Evolutionary conservation across 2,113 vertebrate species (phyloP).

Genomic region (Cynopterus brachyotis): DNA sequence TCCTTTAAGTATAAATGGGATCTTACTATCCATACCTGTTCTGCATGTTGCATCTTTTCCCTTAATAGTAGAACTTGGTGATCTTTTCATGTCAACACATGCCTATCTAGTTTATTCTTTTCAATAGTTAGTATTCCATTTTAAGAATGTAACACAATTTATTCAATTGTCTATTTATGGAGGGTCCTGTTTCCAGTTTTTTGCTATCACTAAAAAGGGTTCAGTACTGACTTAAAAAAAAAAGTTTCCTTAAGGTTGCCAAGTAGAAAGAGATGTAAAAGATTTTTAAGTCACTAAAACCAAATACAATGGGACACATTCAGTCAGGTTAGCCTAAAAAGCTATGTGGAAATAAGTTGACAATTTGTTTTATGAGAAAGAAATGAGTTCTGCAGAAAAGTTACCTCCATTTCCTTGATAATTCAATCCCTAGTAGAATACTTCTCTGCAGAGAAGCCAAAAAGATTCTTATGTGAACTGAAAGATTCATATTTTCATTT

Average conservation of each 20-base stretch:
- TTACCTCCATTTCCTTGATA: not conserved
- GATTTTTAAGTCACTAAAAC: not conserved
- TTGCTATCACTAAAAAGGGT: not conserved
- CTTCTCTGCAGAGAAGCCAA: not conserved
- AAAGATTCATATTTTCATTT: not conserved
- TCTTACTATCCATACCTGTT: not conserved
- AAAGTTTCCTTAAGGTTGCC: not conserved
- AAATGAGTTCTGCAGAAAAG: not conserved
- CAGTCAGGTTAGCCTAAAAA: not conserved
- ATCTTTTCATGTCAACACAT: not conserved
- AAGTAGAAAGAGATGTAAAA: conserved; percentile 1
- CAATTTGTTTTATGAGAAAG: not conserved
- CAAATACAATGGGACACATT: not conserved
- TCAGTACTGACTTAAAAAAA: not conserved
- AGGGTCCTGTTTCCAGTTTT: not conserved
- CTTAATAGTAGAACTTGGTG: not conserved
- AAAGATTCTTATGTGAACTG: not conserved
- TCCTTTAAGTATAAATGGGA: not conserved
- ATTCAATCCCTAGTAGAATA: not conserved
- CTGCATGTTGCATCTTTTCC: not conserved
- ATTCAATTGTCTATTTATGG: not conserved
- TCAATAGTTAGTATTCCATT: not conserved
- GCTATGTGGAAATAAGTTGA: not conserved
- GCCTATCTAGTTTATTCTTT: conserved; percentile 21
- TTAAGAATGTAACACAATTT: not conserved